Conservation (phyloP, 2,888 invertebrate species). For the Endomychus coccineus region DNA sequence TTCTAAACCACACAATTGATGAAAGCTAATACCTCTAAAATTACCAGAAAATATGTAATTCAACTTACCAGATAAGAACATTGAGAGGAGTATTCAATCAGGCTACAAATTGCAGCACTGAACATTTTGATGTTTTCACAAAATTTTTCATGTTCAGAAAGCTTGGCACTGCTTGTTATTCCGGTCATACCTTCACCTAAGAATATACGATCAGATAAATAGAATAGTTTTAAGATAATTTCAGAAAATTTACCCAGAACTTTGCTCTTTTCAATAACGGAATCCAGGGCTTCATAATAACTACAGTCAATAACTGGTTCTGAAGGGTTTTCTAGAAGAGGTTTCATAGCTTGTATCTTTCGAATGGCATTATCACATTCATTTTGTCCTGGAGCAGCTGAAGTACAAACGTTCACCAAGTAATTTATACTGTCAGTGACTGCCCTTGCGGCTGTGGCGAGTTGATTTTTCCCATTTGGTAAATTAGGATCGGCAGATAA, state of each 20-base stretch:
- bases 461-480: constrained; percentile 84
- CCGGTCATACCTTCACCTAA: constrained; percentile 86
- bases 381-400: constrained; percentile 89
- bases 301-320: constrained; percentile 83
- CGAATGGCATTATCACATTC: constrained; percentile 95
- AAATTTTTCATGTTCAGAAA: constrained; percentile 78
- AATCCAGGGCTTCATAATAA: constrained; percentile 91
- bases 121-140: constrained; percentile 76
- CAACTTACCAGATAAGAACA: constrained; percentile 73
- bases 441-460: constrained; percentile 79
- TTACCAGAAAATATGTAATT: constrained; percentile 1
- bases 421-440: constrained; percentile 91
- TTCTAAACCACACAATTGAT: too few relatives aligned
- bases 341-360: constrained; percentile 78
- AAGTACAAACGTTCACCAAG: constrained; percentile 79
- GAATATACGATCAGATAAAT: too few relatives aligned
- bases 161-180: constrained; percentile 86
- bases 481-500: constrained; percentile 84
- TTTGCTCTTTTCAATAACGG: constrained; percentile 82
- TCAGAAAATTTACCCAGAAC: constrained; percentile 54
- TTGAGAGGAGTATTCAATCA: constrained; percentile 91
- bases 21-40: too few relatives aligned
- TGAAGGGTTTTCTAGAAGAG: constrained; percentile 74
- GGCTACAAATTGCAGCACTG: constrained; percentile 79
- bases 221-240: neutral